A percentile compares a stretch with the other conserved stretches of the same genome.
phyloP scores from a whole-genome alignment of 1,140 invertebrate genomes.

The Aporrectodea caliginosa region DNA sequence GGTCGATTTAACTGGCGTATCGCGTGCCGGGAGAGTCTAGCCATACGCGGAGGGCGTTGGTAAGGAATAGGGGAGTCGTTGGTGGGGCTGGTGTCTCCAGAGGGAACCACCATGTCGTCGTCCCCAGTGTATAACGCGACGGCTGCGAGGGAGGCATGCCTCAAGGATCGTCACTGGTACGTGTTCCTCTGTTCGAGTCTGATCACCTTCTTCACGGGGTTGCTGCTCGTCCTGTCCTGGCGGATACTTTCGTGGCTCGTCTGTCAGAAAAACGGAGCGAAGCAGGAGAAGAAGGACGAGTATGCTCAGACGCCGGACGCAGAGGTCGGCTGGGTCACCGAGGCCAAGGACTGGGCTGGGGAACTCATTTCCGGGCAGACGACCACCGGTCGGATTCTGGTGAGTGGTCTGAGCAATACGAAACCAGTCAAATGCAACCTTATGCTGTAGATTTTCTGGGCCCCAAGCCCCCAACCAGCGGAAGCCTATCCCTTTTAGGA shows the following conservation, averaged over 20 bases:
- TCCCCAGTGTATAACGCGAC: not conserved
- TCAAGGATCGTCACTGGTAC: slow-evolving; percentile 42
- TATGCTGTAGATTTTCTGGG: no score
- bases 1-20: no score
- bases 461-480: no score
- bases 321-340: slow-evolving; percentile 66
- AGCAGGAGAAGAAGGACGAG: not conserved
- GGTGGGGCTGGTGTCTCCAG: no score
- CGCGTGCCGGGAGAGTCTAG: no score
- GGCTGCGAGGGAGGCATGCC: slow-evolving; percentile 4
- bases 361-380: slow-evolving; percentile 99
- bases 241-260: slow-evolving; percentile 83
- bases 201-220: slow-evolving; percentile 87
- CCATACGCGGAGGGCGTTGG: no score
- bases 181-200: slow-evolving; percentile 88
- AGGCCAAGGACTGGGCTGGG: slow-evolving; percentile 99
- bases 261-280: slow-evolving; percentile 68
- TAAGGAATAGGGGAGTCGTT: no score
- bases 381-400: slow-evolving; percentile 96
- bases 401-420: slow-evolving; percentile 58
- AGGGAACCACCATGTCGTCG: no score
- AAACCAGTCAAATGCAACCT: no score
- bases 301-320: slow-evolving; percentile 35
- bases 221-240: slow-evolving; percentile 73
- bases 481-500: no score